Conservation (phyloP, 2,797 vertebrate species). For the Myotis vivesi region DNA sequence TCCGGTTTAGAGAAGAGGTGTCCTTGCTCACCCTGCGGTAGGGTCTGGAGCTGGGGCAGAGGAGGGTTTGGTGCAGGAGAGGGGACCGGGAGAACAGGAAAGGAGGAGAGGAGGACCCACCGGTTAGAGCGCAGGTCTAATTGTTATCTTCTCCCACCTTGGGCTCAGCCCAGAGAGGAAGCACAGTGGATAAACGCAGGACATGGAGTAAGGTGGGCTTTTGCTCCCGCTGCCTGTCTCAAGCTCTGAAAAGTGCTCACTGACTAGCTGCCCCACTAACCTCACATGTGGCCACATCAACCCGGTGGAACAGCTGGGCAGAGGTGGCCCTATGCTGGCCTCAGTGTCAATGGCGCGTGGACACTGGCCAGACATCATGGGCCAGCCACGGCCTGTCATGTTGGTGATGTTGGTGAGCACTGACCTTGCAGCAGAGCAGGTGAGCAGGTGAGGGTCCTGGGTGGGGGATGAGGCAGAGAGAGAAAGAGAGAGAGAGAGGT, state of each 20-base stretch:
- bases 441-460: not conserved
- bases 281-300: not conserved
- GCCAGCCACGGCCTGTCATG: rapidly evolving
- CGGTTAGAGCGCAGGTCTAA: not conserved
- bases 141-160: not conserved
- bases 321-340: not conserved
- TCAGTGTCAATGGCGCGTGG: rapidly evolving
- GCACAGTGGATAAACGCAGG: not conserved
- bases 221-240: not conserved
- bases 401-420: rapidly evolving
- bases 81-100: no score
- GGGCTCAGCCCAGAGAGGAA: not conserved
- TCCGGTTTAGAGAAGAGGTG: not conserved
- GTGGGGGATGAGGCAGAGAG: not conserved
- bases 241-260: not conserved
- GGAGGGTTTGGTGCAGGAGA: not conserved
- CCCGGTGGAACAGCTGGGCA: rapidly evolving
- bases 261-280: not conserved
- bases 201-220: rapidly evolving
- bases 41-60: not conserved
- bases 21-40: not conserved
- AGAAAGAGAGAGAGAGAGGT: not conserved
- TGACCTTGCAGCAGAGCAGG: not conserved
- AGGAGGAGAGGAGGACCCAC: not conserved
- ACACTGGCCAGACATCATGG: not conserved